A percentile compares a stretch with the other conserved stretches of the same genome.
phyloP scores from a whole-genome alignment of 2,797 vertebrate species.

The Malacoctenus gilli region DNA sequence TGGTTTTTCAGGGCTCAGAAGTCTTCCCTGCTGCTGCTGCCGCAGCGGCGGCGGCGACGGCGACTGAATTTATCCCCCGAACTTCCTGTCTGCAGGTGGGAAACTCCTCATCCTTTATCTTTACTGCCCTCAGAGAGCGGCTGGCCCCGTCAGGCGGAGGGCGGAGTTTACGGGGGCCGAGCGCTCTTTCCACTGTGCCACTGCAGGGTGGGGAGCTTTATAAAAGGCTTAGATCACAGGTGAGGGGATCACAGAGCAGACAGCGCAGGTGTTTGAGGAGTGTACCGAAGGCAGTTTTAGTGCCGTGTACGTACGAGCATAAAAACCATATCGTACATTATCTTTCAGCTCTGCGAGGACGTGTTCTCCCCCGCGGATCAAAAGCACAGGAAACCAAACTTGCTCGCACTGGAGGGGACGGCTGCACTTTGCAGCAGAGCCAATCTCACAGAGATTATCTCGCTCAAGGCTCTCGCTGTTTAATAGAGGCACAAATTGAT shows the following conservation, averaged over 20 bases:
- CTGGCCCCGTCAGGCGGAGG: slow-evolving; percentile 61
- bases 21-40: slow-evolving; percentile 37
- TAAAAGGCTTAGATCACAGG: slow-evolving; percentile 80
- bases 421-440: slow-evolving; percentile 36
- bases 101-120: slow-evolving; percentile 82
- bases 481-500: slow-evolving; percentile 70
- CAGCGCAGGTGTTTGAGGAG: slow-evolving; percentile 76
- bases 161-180: slow-evolving; percentile 63
- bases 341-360: slow-evolving; percentile 62
- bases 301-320: slow-evolving; percentile 52
- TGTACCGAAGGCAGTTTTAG: slow-evolving; percentile 62
- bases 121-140: slow-evolving; percentile 71
- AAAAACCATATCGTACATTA: slow-evolving; percentile 52
- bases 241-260: slow-evolving; percentile 76
- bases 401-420: slow-evolving; percentile 36
- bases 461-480: slow-evolving; percentile 65
- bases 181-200: slow-evolving; percentile 56
- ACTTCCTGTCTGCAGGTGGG: slow-evolving; percentile 72
- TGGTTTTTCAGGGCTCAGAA: slow-evolving; percentile 27
- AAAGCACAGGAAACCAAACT: slow-evolving; percentile 65
- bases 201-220: slow-evolving; percentile 72
- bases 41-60: too few species aligned
- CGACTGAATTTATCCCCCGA: slow-evolving; percentile 48
- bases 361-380: slow-evolving; percentile 58
- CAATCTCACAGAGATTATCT: slow-evolving; percentile 71